phyloP scores from a whole-genome alignment of 2,113 vertebrate genomes.

The Zeus faber region DNA sequence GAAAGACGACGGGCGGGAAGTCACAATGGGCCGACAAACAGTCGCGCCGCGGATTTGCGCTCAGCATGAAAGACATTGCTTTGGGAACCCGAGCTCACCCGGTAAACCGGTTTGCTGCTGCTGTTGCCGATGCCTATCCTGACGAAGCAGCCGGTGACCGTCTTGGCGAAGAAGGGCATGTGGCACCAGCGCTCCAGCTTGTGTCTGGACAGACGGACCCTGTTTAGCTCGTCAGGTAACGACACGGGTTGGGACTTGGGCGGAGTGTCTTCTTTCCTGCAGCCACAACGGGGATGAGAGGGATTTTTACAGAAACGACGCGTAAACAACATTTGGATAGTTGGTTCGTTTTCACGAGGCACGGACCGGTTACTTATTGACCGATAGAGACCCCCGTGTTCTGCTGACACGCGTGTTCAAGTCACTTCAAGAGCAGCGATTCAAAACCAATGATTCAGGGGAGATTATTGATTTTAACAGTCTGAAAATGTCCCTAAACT shows the following conservation, averaged over 20 bases:
- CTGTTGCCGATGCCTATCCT: constrained; percentile 97
- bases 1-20: not conserved
- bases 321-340: too few relatives aligned
- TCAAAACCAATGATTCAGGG: too few relatives aligned
- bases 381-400: too few relatives aligned
- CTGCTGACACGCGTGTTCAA: too few relatives aligned
- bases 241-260: constrained; percentile 96
- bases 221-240: constrained; percentile 91
- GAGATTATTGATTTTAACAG: too few relatives aligned
- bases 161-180: constrained; percentile 98
- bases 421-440: too few relatives aligned
- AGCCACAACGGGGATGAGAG: not conserved
- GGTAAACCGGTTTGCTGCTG: constrained; percentile 97
- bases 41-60: not conserved
- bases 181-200: constrained; percentile 99
- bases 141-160: constrained; percentile 95
- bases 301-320: too few relatives aligned
- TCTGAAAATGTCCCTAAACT: too few relatives aligned
- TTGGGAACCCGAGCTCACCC: constrained; percentile 69
- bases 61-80: not conserved
- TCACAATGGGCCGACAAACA: not conserved
- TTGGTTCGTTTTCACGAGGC: too few relatives aligned
- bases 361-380: too few relatives aligned
- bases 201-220: constrained; percentile 92
- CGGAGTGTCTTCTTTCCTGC: constrained; percentile 92